Evolutionary conservation across 2,888 invertebrate species (phyloP).

Genomic region (Icerya purchasi): DNA sequence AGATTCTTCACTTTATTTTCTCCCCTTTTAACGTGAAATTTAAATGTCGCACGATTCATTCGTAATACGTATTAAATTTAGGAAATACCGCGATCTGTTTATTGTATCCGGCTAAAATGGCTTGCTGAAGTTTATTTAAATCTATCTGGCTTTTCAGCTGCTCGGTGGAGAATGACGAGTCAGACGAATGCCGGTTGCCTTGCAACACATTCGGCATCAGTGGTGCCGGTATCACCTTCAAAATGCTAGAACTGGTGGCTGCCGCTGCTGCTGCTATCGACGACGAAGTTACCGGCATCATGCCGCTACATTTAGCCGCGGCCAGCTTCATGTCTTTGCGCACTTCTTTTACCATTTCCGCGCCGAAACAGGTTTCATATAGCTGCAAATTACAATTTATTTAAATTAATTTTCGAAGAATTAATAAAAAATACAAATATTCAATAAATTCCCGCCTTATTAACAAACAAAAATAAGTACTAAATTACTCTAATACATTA

Average conservation of each 20-base stretch:
- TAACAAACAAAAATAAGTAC: no score
- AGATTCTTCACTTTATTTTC: no score
- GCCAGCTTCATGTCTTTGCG: slow-evolving; percentile 43
- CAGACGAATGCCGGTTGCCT: background rate
- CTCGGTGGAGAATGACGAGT: slow-evolving; percentile 5
- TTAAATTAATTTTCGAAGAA: no score
- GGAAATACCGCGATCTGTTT: slow-evolving; percentile 34
- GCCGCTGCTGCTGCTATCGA: slow-evolving; percentile 5
- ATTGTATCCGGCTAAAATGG: slow-evolving; percentile 28
- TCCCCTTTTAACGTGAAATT: no score
- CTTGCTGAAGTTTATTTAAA: slow-evolving; percentile 31
- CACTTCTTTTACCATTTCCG: slow-evolving; percentile 42
- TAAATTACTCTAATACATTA: no score
- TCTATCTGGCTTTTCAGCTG: slow-evolving; percentile 22
- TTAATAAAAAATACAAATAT: no score
- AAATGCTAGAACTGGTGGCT: background rate
- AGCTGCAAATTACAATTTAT: no score
- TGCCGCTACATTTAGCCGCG: slow-evolving; percentile 34
- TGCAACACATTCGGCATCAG: background rate
- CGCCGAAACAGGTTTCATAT: slow-evolving; percentile 47
- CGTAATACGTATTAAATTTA: no score
- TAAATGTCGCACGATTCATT: no score
- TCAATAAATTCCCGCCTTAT: no score
- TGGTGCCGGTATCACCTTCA: background rate
- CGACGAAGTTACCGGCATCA: slow-evolving; percentile 10